Percentiles rank a stretch among this genome's conserved stretches.
These are phyloP conservation scores for Sterrhoptilus dennistouni DNA, from an alignment of 2,113 vertebrate genomes.

Conservation along the genomic window DNA sequence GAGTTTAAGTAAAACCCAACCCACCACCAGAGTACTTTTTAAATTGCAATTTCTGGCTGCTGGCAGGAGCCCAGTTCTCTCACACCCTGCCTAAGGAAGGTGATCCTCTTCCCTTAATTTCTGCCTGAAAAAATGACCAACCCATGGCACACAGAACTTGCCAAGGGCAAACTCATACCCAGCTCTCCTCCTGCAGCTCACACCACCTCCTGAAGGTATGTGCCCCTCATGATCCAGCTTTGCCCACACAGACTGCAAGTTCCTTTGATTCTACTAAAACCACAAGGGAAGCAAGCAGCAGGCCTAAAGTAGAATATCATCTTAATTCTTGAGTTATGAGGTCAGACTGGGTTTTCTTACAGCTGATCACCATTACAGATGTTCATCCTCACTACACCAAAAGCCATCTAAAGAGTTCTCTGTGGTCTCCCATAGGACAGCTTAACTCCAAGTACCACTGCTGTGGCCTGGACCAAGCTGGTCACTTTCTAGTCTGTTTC, in stretches of 20 bases:
- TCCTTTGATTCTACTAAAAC: not conserved
- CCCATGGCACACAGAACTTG: not conserved
- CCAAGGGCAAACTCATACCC: not conserved
- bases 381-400: not conserved
- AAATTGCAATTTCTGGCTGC: not conserved
- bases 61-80: not conserved
- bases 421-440: not conserved
- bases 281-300: not conserved
- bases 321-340: not conserved
- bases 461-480: not conserved
- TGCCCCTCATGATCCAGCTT: not conserved
- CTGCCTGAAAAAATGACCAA: not conserved
- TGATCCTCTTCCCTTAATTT: not conserved
- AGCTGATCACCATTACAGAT: not conserved
- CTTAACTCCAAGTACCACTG: not conserved
- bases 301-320: not conserved
- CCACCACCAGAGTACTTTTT: fast-evolving
- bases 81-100: not conserved
- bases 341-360: not conserved
- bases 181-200: not conserved
- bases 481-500: not conserved
- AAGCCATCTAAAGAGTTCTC: not conserved
- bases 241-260: not conserved
- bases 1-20: not conserved
- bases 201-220: not conserved